These are phyloP conservation scores for Epizoanthus fatuus DNA, from an alignment of 92 coral and sea anemone genomes.

Conservation along the genomic window DNA sequence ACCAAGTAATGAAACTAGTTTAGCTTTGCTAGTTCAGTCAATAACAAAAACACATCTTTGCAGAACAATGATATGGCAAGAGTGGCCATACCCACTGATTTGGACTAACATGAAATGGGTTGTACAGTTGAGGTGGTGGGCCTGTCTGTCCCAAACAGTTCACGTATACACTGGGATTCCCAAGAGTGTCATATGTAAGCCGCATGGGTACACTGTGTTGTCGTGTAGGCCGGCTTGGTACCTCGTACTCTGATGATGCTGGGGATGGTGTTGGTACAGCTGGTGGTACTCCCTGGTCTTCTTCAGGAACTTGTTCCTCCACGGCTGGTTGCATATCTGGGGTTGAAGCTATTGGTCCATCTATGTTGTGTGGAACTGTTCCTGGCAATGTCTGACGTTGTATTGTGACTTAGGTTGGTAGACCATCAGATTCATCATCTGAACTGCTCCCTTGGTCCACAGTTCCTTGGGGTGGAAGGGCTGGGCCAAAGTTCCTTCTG, in stretches of 20 bases:
- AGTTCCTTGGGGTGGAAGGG: neutral
- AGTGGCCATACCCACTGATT: too few species aligned
- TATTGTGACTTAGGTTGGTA: neutral
- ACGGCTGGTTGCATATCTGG: neutral
- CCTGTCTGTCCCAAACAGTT: too few species aligned
- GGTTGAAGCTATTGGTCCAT: neutral
- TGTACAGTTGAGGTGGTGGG: too few species aligned
- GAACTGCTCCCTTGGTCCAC: neutral
- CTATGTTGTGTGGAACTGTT: neutral
- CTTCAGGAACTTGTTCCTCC: neutral
- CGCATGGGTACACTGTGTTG: neutral
- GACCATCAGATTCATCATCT: neutral
- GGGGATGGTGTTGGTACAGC: neutral
- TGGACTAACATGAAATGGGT: too few species aligned
- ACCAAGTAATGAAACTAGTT: too few species aligned
- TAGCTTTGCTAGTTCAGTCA: too few species aligned
- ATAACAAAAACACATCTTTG: too few species aligned
- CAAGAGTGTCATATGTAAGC: neutral
- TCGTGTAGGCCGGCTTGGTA: neutral
- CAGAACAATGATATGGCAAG: too few species aligned
- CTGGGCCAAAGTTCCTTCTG: neutral
- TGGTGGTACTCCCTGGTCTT: neutral
- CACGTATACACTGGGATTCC: too few species aligned
- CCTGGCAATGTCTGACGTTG: neutral
- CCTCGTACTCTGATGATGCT: neutral